Base-by-base conservation (phyloP, 1,140 invertebrate genomes). In the Venturia canescens region DNA sequence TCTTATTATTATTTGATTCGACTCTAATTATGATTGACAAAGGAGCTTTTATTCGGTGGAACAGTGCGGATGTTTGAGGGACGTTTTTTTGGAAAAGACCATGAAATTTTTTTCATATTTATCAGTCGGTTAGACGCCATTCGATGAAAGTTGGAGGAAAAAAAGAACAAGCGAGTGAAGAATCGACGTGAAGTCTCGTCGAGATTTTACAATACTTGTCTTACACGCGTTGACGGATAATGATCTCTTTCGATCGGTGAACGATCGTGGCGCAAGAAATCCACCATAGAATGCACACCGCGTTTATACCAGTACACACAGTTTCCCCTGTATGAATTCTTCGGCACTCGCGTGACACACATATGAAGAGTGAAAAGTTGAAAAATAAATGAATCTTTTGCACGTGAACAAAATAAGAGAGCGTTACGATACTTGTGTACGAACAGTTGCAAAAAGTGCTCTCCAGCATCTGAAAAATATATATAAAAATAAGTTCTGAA, bases 241-340 rank as follows among this genome's bases (percentile, higher is more conserved):
- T 38, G 69, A 71, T 71, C 69, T 63, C 60, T 63, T 23, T 23
- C 38, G 69, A 71, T 71, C 38, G 69, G 69, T 71, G 69, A 71
- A 71, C 69, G 69, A 71, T 71, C 38, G 69, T 71, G 69, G 69
- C 69, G 69, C 34, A 71, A 71, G 69, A 71, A 48, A 71, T 71
- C 21, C 34, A 34, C 16, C 34, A 34, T 71, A 71, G 69, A 53
- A 21, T 53, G 50, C 50, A 9, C 60, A 26, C 60, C 60, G 7
- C 57, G 23, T 71, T 16, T 44, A 71, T 18, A 15, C 21, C 26
- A 34, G 69, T 44, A 44, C 27, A n/a, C 26, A n/a, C 69, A 34
- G 69, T 44, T 71, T 71, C 38, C 69, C 60, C 69, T 48, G n/a
- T 71, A 71, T 50, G 34, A 7, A 71, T 71, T 48, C 69, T 71